phyloP scores from a whole-genome alignment of 2,113 vertebrate genomes.

The Dromiciops gliroides region DNA sequence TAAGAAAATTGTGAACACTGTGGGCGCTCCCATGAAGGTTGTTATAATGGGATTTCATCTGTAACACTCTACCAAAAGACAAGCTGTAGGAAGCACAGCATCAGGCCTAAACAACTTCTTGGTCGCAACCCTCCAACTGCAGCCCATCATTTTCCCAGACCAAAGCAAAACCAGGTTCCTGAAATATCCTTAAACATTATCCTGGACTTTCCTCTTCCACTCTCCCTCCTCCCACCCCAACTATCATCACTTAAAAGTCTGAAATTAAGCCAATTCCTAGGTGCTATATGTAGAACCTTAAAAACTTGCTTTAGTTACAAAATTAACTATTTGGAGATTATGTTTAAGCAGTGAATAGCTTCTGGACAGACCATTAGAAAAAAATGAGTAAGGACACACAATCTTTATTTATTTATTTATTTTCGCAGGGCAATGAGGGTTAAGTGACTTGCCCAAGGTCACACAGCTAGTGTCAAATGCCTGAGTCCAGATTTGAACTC shows the following conservation, averaged over 20 bases:
- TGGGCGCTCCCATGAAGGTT: neutral
- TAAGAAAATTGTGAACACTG: neutral
- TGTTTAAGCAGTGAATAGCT: slow-evolving; percentile 53
- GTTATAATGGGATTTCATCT: slow-evolving; percentile 7
- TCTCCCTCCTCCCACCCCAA: neutral
- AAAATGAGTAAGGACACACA: no score
- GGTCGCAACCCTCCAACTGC: neutral
- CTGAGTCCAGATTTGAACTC: no score
- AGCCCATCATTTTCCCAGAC: slow-evolving; percentile 25
- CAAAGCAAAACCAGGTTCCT: slow-evolving; percentile 50
- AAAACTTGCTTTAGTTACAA: slow-evolving; percentile 59
- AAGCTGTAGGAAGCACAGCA: slow-evolving; percentile 29
- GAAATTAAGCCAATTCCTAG: slow-evolving; percentile 42
- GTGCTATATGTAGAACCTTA: slow-evolving; percentile 49
- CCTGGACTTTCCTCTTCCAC: neutral
- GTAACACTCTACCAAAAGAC: slow-evolving; percentile 44
- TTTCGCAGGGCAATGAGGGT: no score
- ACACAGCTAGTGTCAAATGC: no score
- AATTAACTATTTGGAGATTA: slow-evolving; percentile 56
- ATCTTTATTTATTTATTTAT: no score
- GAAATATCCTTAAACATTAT: slow-evolving; percentile 16
- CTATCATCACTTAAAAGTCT: neutral
- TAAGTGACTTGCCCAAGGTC: no score
- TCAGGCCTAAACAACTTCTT: neutral
- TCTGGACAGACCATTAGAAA: slow-evolving; percentile 58